Conservation (phyloP, 92 coral and sea anemone genomes). For the Plumapathes pennacea region DNA sequence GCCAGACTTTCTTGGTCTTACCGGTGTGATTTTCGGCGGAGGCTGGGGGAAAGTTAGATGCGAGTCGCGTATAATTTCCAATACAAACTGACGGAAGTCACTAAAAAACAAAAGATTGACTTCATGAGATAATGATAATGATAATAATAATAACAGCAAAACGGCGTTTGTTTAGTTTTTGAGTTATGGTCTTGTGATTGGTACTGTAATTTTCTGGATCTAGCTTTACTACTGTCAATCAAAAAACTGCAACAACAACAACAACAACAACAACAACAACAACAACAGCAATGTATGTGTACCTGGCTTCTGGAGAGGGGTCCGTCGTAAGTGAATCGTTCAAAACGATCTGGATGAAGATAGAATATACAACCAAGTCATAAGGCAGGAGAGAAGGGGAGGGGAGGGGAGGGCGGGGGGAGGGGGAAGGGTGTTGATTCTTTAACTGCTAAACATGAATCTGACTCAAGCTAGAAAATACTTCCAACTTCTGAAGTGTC, state of each 20-base stretch:
- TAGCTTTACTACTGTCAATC: neutral
- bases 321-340: constrained; percentile 52
- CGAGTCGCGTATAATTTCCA: constrained; percentile 72
- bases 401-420: no score
- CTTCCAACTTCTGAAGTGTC: no score
- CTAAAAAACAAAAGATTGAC: constrained; percentile 23
- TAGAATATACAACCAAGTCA: no score
- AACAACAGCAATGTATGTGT: neutral
- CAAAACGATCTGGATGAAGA: constrained; percentile 65
- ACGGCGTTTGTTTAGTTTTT: neutral
- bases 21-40: constrained; percentile 73
- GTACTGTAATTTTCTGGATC: neutral
- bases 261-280: neutral
- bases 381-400: no score
- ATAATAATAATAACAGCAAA: no score
- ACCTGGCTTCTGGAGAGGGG: constrained; percentile 69
- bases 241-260: neutral
- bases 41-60: constrained; percentile 72
- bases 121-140: no score
- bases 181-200: neutral
- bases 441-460: no score
- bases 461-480: no score
- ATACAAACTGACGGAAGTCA: constrained; percentile 81
- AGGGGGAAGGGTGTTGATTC: no score
- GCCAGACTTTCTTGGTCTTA: constrained; percentile 31